Evolutionary conservation across 2,888 invertebrate species (phyloP).

Genomic region (Cloeon dipterum): DNA sequence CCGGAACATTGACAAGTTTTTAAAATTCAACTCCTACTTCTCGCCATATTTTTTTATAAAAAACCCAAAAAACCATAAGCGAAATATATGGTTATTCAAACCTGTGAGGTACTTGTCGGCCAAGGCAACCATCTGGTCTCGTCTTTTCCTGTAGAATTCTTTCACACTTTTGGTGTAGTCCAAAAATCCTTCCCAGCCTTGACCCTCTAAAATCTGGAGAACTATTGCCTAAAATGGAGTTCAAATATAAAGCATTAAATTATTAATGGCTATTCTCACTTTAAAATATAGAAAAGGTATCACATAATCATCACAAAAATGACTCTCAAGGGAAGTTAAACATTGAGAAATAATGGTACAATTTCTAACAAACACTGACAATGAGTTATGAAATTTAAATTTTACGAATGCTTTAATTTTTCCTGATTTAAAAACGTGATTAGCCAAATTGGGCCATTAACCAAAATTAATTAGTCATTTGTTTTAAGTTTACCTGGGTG

Average conservation of each 20-base stretch:
- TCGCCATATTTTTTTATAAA: background rate
- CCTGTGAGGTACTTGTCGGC: slow-evolving; percentile 32
- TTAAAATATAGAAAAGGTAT: background rate
- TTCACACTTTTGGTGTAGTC: slow-evolving; percentile 33
- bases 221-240: slow-evolving; percentile 32
- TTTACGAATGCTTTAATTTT: background rate
- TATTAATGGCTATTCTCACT: no score
- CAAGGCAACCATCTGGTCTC: slow-evolving; percentile 33
- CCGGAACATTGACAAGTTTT: no score
- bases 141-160: slow-evolving; percentile 33
- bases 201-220: slow-evolving; percentile 26
- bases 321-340: no score
- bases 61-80: background rate
- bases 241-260: no score
- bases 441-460: background rate
- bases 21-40: no score
- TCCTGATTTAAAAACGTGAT: no score
- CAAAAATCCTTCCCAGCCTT: slow-evolving; percentile 35
- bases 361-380: no score
- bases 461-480: background rate
- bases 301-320: background rate
- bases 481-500: slow-evolving; percentile 30
- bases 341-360: no score
- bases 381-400: background rate
- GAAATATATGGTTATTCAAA: slow-evolving; percentile 13